Base-by-base conservation (phyloP, 2,113 vertebrate species). In the Vireo altiloquus region DNA sequence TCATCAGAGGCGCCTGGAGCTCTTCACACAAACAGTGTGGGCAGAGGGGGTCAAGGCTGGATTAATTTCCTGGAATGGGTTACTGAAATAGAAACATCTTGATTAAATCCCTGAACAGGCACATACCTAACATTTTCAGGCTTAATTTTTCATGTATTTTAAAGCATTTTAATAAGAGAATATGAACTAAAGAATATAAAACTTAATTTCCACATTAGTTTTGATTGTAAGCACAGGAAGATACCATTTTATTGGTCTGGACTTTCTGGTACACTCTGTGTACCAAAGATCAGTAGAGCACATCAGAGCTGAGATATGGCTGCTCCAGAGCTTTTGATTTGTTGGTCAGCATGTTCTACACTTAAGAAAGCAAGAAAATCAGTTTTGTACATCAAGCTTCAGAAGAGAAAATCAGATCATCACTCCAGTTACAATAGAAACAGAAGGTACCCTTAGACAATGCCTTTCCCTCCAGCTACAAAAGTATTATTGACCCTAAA, bases 11-110 rank as follows among this genome's bases (percentile, higher is more conserved):
- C 3, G 37, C 75, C 82, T 81, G 30, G 77, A 92, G 75, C 81
- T 79, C 89, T 78, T 81, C 93, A 91, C 80, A 94, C 56, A 94
- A 89, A 82, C 80, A 87, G 71, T 42, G 85, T 60, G 59, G 70
- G 86, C 91, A 91, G 40, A 82, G 39, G 35, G 18, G 82, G 80
- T 60, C 91, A 89, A 76, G 82, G 74, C 61, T 9, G 56, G 95
- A 89, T 93, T 94, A 23, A 93, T 88, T 95, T 96, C 95, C 92
- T 78, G 86, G 96, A 92, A 95, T 63, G 25, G 49, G 66, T 87
- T 80, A 93, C 95, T 35, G 52, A 96, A 97, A 96, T 88, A 97
- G 84, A 93, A 49, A 53, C 37, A 84, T 87, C 89, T 90, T 90
- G 86, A 89, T 84, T 91, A 92, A 92, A 92, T 44, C 93, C 68